Evolutionary conservation across 2,888 invertebrate species (phyloP), one percentile per base, ranked within the genome.

Genomic region (Plebejus anna): DNA sequence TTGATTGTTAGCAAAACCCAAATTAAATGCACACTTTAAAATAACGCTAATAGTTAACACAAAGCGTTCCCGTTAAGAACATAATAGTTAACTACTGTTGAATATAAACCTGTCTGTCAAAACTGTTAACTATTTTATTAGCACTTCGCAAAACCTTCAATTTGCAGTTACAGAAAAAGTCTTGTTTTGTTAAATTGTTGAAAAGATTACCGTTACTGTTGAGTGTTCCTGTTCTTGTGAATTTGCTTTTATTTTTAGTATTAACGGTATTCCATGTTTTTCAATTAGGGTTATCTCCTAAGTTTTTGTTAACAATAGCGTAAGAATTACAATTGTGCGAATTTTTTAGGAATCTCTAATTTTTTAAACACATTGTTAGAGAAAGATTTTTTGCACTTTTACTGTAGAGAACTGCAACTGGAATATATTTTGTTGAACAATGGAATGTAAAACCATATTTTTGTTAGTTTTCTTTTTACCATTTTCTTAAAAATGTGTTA

Each of bases 31-130:
- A 55, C 4, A 16, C 55, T 55, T 16, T 55, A 55, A 55, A 47
- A 47, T 9, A 47, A 55, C 16, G 32, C 66, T 66, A 66, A 32
- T 11, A 66, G 11, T 66, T 11, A 66, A 66, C 4, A 36, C 32
- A 66, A 66, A 5, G 32, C 32, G 1, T 66, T 13, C 5, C 66
- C 66, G 66, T 66, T 42, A 38, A 55, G 13, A 28, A 22, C 70
- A 72, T 47, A 42, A 51, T 72, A 42, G 42, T 72, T n/a, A 72
- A 72, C 72, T 47, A 72, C 72, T 72, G 51, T 42, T 71, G 1
- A 72, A 47, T 22, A 47, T 28, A 72, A 72, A 47, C 42, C 72
- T 7, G 47, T 72, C 72, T 42, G 28, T 47, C 51, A 51, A 72
- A 72, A 13, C 42, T 51, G 72, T 47, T 42, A 42, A 22, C 66